Base-by-base conservation (phyloP, 2,888 invertebrate genomes). In the Amphimallon solstitiale region DNA sequence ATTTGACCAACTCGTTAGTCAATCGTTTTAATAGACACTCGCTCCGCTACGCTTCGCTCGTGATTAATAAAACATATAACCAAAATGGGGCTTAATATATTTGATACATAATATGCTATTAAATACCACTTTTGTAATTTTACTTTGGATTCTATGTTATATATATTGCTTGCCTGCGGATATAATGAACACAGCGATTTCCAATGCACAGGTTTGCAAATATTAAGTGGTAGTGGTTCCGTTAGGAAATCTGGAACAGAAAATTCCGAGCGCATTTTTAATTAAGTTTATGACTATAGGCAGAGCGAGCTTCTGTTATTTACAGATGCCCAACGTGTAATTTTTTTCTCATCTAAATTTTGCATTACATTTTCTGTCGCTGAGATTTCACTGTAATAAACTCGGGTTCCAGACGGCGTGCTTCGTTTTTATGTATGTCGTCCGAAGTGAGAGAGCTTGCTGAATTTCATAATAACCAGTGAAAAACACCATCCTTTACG, bases 341-440 rank as follows among this genome's bases (percentile, higher is more conserved):
- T 56, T 46, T 63, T 63, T 63, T 64, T 59, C 56, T 7, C 56
- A 29, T 37, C 45, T 64, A 35, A 56, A 64, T 64, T 64, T 64
- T 64, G 64, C 64, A 64, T 64, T 56, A 64, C 54, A 37, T 54
- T 67, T 63, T 38, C 63, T 59, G 56, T 59, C 56, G 63, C 46
- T 43, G 65, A 68, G 68, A 68, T 68, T 68, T 68, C 61, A 29
- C 17, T 23, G 54, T 68, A 60, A 49, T 68, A 68, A 68, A 68
- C 61, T 34, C 46, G 35, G 40, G 46, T 52, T 68, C 62, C 68
- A 68, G 68, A 68, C 68, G 65, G 67, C 67, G 60, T 68, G 68
- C 65, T 68, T 67, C 59, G 37, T 60, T 67, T 66, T 67, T 67
- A 67, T 67, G 60, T 43, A 60, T 63, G 67, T 64, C 64, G 64